Percentiles rank a stretch among this genome's conserved stretches.
Conservation (phyloP, 2,113 vertebrate species). For the Nycticryphes semicollaris region DNA sequence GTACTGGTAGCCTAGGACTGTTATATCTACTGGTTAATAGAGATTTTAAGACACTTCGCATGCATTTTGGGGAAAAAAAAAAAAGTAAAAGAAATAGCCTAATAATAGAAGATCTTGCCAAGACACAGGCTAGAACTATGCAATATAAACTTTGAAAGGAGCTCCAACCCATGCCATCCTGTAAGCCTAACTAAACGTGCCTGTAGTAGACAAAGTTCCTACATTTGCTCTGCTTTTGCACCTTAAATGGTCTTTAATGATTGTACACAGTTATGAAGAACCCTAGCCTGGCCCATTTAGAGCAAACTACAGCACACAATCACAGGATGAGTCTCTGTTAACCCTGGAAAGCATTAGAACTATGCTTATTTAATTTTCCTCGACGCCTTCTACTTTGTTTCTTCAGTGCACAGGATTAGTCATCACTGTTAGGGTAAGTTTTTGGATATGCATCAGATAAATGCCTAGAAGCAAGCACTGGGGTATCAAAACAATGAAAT, state of each 20-base stretch:
- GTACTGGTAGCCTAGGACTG: not conserved
- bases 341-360: not conserved
- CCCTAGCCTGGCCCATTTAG: not conserved
- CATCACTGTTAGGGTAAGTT: not conserved
- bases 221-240: not conserved
- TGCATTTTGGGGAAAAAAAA: too few species aligned
- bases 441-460: not conserved
- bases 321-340: not conserved
- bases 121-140: not conserved
- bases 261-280: not conserved
- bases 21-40: not conserved
- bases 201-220: not conserved
- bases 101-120: not conserved
- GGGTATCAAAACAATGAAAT: not conserved
- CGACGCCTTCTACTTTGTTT: not conserved
- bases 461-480: not conserved
- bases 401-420: not conserved
- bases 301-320: not conserved
- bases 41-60: not conserved
- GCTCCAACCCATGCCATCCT: not conserved
- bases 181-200: not conserved
- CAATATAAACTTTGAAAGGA: not conserved
- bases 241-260: not conserved
- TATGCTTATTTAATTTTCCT: not conserved
- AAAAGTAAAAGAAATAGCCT: not conserved